These are phyloP conservation scores for Bombyx huttoni DNA, from an alignment of 2,888 invertebrate genomes.

Conservation along the genomic window DNA sequence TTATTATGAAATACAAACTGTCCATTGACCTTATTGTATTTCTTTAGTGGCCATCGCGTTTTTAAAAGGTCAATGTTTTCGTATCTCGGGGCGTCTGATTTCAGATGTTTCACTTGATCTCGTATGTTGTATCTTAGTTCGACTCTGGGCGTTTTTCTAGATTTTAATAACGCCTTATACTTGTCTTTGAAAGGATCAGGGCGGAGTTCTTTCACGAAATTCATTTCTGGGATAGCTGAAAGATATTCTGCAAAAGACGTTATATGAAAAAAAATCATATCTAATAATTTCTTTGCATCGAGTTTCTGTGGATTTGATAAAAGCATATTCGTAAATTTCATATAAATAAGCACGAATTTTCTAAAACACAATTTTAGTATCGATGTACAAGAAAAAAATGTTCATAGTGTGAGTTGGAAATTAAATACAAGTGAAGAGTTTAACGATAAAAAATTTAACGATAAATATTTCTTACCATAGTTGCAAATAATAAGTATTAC, in stretches of 20 bases:
- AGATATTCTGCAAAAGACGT: background rate
- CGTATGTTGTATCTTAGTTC: conserved; percentile 44
- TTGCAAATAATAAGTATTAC: no score
- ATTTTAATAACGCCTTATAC: conserved; percentile 35
- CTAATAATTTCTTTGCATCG: no score
- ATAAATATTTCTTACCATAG: background rate
- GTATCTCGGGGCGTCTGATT: conserved; percentile 24
- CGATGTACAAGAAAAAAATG: background rate
- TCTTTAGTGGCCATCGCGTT: conserved; percentile 41
- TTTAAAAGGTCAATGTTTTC: conserved; percentile 32
- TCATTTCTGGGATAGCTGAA: conserved; percentile 8
- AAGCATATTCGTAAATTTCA: background rate
- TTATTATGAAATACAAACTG: conserved; percentile 29
- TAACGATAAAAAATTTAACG: no score
- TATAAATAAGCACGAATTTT: background rate
- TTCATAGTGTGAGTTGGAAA: background rate
- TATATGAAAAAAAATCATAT: background rate
- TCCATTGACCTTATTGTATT: conserved; percentile 17
- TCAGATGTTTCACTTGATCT: conserved; percentile 45
- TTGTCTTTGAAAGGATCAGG: conserved; percentile 39
- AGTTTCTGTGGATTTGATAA: background rate
- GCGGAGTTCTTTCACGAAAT: conserved; percentile 10
- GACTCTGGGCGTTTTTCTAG: conserved; percentile 38
- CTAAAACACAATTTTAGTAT: no score
- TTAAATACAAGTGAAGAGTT: no score